Conservation (phyloP, 2,797 vertebrate genomes). For the Poeciliopsis gracilis region DNA sequence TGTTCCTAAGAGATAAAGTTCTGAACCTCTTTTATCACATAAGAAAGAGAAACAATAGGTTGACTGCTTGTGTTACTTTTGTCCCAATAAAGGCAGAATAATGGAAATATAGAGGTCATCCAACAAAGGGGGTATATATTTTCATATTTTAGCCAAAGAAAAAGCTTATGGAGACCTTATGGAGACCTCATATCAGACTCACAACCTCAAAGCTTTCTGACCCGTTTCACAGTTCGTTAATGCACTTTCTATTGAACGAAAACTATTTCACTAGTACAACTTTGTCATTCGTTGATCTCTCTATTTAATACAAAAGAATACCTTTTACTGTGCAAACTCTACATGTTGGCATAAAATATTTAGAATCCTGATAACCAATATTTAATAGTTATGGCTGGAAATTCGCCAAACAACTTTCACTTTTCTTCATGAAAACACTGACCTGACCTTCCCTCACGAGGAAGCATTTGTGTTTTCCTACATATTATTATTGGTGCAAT, state of each 20-base stretch:
- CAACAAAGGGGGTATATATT: not conserved
- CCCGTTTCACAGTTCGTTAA: too few relatives aligned
- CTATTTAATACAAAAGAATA: not conserved
- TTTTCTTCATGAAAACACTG: not conserved
- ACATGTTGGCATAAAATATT: not conserved
- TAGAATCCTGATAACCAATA: not conserved
- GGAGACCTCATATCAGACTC: not conserved
- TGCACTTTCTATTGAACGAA: too few relatives aligned
- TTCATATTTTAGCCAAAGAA: not conserved
- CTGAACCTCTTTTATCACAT: not conserved
- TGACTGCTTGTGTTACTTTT: not conserved
- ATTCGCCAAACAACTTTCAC: not conserved
- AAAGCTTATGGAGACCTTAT: not conserved
- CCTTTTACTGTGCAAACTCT: not conserved
- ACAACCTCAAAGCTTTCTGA: not conserved
- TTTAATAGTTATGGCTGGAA: not conserved
- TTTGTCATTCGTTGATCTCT: not conserved
- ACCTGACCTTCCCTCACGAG: not conserved
- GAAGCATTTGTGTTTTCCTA: not conserved
- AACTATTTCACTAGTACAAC: not conserved
- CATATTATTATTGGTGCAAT: too few relatives aligned
- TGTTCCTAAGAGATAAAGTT: not conserved
- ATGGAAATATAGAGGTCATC: not conserved
- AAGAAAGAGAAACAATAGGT: not conserved
- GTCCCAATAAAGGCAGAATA: not conserved